Percentiles rank a stretch among this genome's conserved stretches.
Evolutionary conservation across 2,797 vertebrate species (phyloP).

Genomic region (Arctocebus calabarensis): DNA sequence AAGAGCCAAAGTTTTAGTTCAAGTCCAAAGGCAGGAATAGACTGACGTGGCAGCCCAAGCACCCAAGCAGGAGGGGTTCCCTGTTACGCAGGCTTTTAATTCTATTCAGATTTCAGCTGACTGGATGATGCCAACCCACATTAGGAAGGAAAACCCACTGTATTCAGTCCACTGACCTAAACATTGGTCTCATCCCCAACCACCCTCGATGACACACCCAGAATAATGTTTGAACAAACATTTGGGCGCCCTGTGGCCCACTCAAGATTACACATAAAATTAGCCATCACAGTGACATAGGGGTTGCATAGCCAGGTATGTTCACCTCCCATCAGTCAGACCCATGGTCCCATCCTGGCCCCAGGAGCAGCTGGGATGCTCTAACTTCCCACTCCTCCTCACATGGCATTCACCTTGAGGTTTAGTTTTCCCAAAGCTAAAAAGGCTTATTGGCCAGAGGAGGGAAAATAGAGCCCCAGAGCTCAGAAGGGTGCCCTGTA

Average conservation of each 20-base stretch:
- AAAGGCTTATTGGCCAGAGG: background rate
- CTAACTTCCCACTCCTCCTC: background rate
- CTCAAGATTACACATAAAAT: background rate
- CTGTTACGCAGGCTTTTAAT: background rate
- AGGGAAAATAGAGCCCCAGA: background rate
- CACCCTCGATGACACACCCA: background rate
- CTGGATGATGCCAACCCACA: background rate
- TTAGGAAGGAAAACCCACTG: background rate
- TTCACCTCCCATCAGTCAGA: background rate
- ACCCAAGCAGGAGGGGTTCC: background rate
- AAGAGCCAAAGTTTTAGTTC: background rate
- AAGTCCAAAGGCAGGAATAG: background rate
- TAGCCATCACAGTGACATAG: background rate
- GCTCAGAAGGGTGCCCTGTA: no score
- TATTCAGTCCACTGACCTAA: background rate
- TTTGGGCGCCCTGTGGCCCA: background rate
- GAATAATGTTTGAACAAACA: background rate
- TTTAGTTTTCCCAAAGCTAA: background rate
- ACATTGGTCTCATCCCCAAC: background rate
- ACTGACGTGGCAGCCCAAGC: background rate
- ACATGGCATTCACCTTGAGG: background rate
- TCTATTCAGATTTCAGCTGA: background rate
- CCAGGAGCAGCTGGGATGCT: background rate
- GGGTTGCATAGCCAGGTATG: background rate
- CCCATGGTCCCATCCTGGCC: background rate